phyloP scores from a whole-genome alignment of 2,797 vertebrate species.

The Anabas testudineus region DNA sequence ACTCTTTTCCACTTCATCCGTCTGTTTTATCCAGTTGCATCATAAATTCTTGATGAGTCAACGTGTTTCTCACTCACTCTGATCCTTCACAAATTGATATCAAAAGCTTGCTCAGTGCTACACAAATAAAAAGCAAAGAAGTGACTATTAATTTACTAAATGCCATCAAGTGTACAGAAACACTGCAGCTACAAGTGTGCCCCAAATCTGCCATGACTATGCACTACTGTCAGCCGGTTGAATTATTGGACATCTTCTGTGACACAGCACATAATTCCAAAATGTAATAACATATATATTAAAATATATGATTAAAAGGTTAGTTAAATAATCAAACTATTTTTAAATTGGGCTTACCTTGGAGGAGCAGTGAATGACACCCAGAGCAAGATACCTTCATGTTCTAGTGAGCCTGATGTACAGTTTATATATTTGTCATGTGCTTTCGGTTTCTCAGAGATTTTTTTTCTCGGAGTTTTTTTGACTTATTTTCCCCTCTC shows the following conservation, averaged over 20 bases:
- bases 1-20: not conserved
- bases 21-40: not conserved
- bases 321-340: not conserved
- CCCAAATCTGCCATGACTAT: not conserved
- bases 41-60: slow-evolving; percentile 25
- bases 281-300: too few relatives aligned
- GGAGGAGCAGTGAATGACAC: slow-evolving; percentile 35
- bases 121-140: not conserved
- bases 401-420: slow-evolving; percentile 23
- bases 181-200: not conserved
- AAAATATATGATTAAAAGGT: not conserved
- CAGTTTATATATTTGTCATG: slow-evolving; percentile 54
- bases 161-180: not conserved
- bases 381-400: slow-evolving; percentile 32
- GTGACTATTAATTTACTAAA: not conserved
- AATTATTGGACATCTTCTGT: not conserved
- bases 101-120: not conserved
- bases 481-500: not conserved
- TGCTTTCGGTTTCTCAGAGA: slow-evolving; percentile 65
- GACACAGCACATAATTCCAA: not conserved
- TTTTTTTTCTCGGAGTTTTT: slow-evolving; percentile 54
- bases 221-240: not conserved
- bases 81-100: not conserved
- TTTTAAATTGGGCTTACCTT: slow-evolving; percentile 64
- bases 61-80: not conserved